phyloP scores from a whole-genome alignment of 2,797 vertebrate species.

The Columba guinea region DNA sequence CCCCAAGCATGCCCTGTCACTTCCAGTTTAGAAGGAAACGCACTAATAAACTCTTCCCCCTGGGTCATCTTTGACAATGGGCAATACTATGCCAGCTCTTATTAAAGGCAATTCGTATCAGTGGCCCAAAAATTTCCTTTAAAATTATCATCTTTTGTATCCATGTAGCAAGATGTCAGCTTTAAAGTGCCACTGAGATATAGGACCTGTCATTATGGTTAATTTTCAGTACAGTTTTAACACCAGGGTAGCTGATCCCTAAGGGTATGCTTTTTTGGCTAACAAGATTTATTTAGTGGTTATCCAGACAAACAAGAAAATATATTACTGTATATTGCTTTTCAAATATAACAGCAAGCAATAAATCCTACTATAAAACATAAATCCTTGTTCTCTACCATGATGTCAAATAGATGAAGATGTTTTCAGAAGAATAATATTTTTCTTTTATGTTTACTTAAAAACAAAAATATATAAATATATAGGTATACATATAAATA shows the following conservation, averaged over 20 bases:
- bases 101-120: slow-evolving; percentile 87
- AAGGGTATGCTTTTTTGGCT: slow-evolving; percentile 68
- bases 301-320: slow-evolving; percentile 73
- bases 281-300: slow-evolving; percentile 77
- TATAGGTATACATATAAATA: too few relatives aligned
- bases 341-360: slow-evolving; percentile 73
- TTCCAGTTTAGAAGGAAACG: slow-evolving; percentile 82
- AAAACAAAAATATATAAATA: too few relatives aligned
- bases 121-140: slow-evolving; percentile 89
- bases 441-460: neutral
- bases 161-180: slow-evolving; percentile 81
- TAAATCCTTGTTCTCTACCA: slow-evolving; percentile 25
- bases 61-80: slow-evolving; percentile 84
- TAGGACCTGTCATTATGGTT: slow-evolving; percentile 81
- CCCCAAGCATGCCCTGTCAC: slow-evolving; percentile 84
- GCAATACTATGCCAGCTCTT: slow-evolving; percentile 85
- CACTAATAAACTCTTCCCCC: slow-evolving; percentile 88
- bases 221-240: slow-evolving; percentile 81
- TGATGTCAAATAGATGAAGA: slow-evolving; percentile 9
- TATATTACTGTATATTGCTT: slow-evolving; percentile 64
- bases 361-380: slow-evolving; percentile 27
- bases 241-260: slow-evolving; percentile 70
- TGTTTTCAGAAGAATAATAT: neutral
- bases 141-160: slow-evolving; percentile 88
- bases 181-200: slow-evolving; percentile 83